Evolutionary conservation across 2,888 invertebrate species (phyloP).

Genomic region (Melikaiella ostensackeni): DNA sequence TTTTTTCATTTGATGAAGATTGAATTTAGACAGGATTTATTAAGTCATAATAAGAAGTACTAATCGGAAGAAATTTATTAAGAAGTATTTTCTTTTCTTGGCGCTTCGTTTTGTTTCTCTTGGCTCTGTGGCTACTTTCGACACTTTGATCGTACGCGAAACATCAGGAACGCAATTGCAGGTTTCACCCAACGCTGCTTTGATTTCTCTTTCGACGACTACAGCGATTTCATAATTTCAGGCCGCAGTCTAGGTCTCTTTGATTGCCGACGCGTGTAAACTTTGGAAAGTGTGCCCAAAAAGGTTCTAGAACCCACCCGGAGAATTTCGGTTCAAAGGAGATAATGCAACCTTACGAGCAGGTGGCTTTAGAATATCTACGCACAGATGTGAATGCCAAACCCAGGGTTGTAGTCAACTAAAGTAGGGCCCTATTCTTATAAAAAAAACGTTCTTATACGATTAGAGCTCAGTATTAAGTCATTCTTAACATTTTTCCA

Average conservation of each 20-base stretch:
- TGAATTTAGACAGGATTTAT: not conserved
- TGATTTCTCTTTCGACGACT: slow-evolving; percentile 34
- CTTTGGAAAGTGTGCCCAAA: slow-evolving; percentile 1
- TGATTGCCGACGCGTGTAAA: not conserved
- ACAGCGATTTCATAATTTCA: slow-evolving; percentile 28
- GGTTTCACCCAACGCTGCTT: slow-evolving; percentile 29
- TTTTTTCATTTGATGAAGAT: not conserved
- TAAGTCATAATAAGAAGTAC: not conserved
- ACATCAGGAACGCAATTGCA: slow-evolving; percentile 34
- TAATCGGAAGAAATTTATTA: not conserved
- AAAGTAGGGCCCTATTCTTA: not conserved
- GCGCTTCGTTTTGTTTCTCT: slow-evolving; percentile 2
- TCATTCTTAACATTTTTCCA: not conserved
- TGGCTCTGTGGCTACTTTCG: slow-evolving; percentile 20
- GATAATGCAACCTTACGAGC: slow-evolving; percentile 9
- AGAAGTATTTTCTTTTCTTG: not conserved
- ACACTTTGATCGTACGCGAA: slow-evolving; percentile 36
- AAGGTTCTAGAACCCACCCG: not conserved
- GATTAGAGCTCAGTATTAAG: too few species aligned
- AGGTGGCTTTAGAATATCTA: slow-evolving; percentile 16
- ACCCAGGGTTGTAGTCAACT: not conserved
- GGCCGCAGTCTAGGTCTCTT: slow-evolving; percentile 26
- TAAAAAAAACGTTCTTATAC: too few species aligned
- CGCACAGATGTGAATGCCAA: not conserved
- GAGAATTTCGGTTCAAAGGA: not conserved